Conservation (phyloP, 2,888 invertebrate genomes). For the Conistra vaccinii region DNA sequence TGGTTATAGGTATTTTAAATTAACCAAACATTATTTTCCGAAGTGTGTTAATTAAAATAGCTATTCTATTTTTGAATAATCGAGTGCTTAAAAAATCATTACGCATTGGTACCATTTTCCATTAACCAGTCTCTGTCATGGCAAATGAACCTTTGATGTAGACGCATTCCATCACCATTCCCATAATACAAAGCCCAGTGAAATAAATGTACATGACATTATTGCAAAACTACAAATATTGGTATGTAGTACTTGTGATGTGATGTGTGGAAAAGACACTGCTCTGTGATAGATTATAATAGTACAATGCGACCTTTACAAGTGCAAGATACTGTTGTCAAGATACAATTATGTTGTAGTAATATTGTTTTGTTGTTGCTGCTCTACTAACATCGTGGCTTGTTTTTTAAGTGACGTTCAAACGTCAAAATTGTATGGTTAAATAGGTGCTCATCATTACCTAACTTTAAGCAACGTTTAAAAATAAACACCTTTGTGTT, state of each 20-base stretch:
- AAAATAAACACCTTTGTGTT: no score
- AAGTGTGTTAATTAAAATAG: background rate
- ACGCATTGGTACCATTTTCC: background rate
- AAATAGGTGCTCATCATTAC: no score
- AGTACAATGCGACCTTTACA: constrained; percentile 30
- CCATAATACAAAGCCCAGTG: background rate
- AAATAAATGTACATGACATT: constrained; percentile 26
- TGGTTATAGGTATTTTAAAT: constrained; percentile 1
- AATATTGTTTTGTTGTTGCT: constrained; percentile 26
- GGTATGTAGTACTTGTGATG: no score
- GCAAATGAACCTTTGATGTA: background rate
- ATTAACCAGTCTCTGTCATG: background rate
- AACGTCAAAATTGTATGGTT: no score
- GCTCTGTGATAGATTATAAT: constrained; percentile 20
- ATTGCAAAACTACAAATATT: background rate
- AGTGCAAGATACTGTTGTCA: constrained; percentile 25
- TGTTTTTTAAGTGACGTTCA: no score
- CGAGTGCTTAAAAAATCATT: background rate
- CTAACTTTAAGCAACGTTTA: no score
- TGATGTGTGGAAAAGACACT: no score
- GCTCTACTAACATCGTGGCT: background rate
- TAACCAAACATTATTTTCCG: background rate
- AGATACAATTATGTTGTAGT: constrained; percentile 23
- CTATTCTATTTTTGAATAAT: background rate
- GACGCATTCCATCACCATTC: constrained; percentile 1